Evolutionary conservation across 2,113 vertebrate species (phyloP), one percentile per base, ranked within the genome.

Genomic region (Pristiophorus japonicus): DNA sequence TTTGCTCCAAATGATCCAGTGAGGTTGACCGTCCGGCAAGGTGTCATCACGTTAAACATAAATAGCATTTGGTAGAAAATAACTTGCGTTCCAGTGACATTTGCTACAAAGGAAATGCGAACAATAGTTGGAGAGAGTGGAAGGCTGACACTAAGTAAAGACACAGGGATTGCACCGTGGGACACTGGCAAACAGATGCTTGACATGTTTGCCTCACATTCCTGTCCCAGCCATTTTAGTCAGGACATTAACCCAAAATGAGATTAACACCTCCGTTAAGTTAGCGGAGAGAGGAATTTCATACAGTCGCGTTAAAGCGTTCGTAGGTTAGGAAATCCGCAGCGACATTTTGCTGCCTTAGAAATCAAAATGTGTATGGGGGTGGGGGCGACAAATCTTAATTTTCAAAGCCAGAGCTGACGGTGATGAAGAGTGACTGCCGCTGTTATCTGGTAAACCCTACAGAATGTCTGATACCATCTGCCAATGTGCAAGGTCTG

Each of bases 21-120:
- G 45, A 27, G 24, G 38, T 18, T 70, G 30, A 70, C 66, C 24
- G 27, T 34, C 5, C 42, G 14, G 30, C 47, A 47, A 70, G 27
- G 93, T 51, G 22, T 73, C 42, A 94, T 67, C 24, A 73, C 24
- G n/a, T 70, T 94, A 94, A 67, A 73, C 70, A 67, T 94, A 94
- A 94, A 94, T 45, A 51, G 65, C 42, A 14, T 27, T 70, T 34
- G 5, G 42, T 92, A 27, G 1, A 67, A 94, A 94, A 94, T 70
- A 94, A 67, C 87, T 67, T 59, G 51, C 27, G 47, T 45, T 45
- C 62, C 62, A 94, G 22, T 24, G 62, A 66, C 65, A 67, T 27
- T 67, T 94, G 91, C 62, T 94, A 18, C 63, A 38, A 12, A 94
- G 55, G 63, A 67, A 47, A 51, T 73, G 27, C 12, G 22, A 51